These are phyloP conservation scores for Pocillopora damicornis DNA, from an alignment of 64 coral and sea anemone species.

Conservation along the genomic window DNA sequence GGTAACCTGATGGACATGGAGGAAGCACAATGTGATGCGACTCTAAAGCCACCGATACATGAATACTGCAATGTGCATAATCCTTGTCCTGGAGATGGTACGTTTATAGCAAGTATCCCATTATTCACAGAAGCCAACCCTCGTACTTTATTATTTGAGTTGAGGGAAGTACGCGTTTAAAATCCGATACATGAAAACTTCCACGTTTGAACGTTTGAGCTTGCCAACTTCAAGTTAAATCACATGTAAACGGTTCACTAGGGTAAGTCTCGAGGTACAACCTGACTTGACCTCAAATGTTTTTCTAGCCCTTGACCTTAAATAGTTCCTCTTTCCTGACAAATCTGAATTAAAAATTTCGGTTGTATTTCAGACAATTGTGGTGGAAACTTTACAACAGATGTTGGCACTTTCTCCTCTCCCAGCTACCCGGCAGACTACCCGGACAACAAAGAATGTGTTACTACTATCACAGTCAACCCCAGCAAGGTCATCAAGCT, in stretches of 20 bases:
- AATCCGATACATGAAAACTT: no score
- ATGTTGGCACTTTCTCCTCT: constrained; percentile 69
- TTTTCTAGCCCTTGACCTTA: no score
- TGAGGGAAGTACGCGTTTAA: no score
- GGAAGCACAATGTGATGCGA: constrained; percentile 54
- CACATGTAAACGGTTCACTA: no score
- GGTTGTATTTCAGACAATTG: constrained; percentile 65
- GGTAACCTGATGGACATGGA: constrained; percentile 72
- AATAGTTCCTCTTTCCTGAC: no score
- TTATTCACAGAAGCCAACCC: no score
- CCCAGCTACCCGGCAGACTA: constrained; percentile 86
- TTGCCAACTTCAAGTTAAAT: no score
- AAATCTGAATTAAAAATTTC: not conserved
- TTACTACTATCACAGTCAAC: constrained; percentile 69
- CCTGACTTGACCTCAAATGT: no score
- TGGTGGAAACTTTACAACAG: constrained; percentile 60
- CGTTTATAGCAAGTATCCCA: not conserved
- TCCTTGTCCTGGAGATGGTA: constrained; percentile 96
- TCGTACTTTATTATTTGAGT: no score
- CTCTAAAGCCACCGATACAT: constrained; percentile 64
- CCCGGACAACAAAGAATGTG: constrained; percentile 95
- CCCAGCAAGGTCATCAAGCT: constrained; percentile 90
- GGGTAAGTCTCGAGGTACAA: no score
- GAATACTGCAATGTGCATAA: constrained; percentile 98
- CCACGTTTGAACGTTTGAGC: no score